Base-by-base conservation (phyloP, 2,888 invertebrate genomes). In the Lepidocyrtoides sp. region DNA sequence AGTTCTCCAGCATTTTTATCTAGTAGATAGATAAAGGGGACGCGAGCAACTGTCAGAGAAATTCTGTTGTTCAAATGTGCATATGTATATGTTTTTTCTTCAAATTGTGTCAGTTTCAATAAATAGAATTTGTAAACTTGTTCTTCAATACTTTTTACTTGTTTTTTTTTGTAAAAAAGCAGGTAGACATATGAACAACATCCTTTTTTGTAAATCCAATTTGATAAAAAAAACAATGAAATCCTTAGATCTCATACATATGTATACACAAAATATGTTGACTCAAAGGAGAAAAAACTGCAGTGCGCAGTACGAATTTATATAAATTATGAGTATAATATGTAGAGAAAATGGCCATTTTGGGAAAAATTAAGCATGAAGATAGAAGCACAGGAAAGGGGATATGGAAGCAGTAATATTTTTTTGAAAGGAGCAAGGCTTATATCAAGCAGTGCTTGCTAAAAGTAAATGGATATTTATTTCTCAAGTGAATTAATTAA, bases 401-500 rank as follows among this genome's bases (percentile, higher is more conserved):
- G 12, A 63, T 29, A 26, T 29, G n/a, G n/a, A n/a, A 29, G 57
- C 57, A 10, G 23, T 29, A 29, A 63, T 63, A 63, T 29, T 29
- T 26, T 26, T 12, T 8, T 8, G 29, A 63, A 2, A 26, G 29
- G 10, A 14, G 12, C 17, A n/a, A n/a, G n/a, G n/a, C n/a, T n/a
- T n/a, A n/a, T n/a, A n/a, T n/a, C n/a, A n/a, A n/a, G n/a, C n/a
- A n/a, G n/a, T n/a, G 41, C 8, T 63, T 63, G 4, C 63, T 2
- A 29, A 5, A 5, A 26, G 14, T 1, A 63, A 2, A 29, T 3
- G 14, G 5, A 29, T 3, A 10, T 14, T 12, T 69, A 36, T 69
- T 36, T 69, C n/a, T 36, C 32, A 17, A 69, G 69, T 36, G 36
- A 69, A 32, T 69, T 69, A 36, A 69, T 69, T 36, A 32, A 17